These are phyloP conservation scores for Sisor rabdophorus DNA, from an alignment of 2,113 vertebrate species.

Conservation along the genomic window DNA sequence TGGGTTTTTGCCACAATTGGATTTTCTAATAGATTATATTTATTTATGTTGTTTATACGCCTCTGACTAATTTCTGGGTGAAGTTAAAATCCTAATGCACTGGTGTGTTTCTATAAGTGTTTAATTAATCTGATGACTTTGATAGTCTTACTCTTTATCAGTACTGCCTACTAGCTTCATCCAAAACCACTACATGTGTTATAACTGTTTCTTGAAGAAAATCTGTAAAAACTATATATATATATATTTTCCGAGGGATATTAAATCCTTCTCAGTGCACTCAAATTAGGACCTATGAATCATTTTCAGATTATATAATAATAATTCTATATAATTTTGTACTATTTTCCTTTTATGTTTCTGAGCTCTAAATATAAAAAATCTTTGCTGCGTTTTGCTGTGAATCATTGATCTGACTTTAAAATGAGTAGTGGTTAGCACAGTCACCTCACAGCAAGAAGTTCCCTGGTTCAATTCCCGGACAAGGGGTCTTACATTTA, in stretches of 20 bases:
- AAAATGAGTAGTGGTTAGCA: too few species aligned
- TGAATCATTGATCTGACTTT: slow-evolving; percentile 1
- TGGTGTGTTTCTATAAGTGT: slow-evolving; percentile 19
- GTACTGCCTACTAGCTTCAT: slow-evolving; percentile 8
- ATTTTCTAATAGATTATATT: neutral
- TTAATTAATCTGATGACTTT: neutral
- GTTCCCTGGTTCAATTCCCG: too few species aligned
- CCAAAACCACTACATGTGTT: slow-evolving; percentile 47
- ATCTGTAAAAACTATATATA: slow-evolving; percentile 12
- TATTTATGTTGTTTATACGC: neutral
- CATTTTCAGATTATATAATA: too few species aligned
- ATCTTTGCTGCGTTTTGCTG: neutral
- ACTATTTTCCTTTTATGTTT: neutral
- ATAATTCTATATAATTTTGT: too few species aligned
- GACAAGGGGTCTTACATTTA: neutral
- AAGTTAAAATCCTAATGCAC: slow-evolving; percentile 17
- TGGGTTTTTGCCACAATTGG: neutral
- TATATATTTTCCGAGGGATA: neutral
- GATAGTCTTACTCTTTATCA: neutral
- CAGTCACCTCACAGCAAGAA: too few species aligned
- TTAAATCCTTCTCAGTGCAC: neutral
- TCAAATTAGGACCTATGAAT: slow-evolving; percentile 8
- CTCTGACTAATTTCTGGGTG: slow-evolving; percentile 1
- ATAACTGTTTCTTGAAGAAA: slow-evolving; percentile 23
- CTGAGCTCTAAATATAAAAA: neutral